These are phyloP conservation scores for Pterocles orientalis DNA, from an alignment of 2,113 vertebrate species.

Conservation along the genomic window DNA sequence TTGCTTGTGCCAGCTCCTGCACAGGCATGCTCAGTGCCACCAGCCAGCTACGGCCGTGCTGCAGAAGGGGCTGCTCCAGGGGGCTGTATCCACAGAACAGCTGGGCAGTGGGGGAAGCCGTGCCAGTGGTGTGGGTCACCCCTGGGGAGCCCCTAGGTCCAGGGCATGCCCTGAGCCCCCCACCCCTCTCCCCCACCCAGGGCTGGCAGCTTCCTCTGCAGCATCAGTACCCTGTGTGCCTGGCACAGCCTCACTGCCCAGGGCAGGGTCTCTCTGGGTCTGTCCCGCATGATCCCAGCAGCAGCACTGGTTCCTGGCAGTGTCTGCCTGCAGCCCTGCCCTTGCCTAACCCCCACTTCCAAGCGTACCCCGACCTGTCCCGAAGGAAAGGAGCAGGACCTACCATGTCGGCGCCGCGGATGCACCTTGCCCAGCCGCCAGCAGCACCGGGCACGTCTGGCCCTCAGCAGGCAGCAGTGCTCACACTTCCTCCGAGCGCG, in stretches of 20 bases:
- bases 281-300: accelerated
- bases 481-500: neutral
- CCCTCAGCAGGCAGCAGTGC: neutral
- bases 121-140: neutral
- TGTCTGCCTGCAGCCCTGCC: neutral
- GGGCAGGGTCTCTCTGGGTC: neutral
- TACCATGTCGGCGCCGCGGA: neutral
- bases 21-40: accelerated
- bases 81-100: neutral
- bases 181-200: neutral
- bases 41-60: accelerated
- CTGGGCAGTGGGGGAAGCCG: neutral
- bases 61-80: neutral
- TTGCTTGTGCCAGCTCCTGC: neutral
- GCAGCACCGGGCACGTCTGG: neutral
- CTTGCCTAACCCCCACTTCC: neutral
- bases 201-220: neutral
- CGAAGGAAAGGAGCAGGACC: neutral
- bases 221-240: neutral
- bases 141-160: neutral
- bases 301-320: neutral
- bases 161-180: neutral
- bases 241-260: accelerated
- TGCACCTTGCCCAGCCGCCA: neutral
- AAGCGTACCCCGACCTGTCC: neutral